These are phyloP conservation scores for Perithous albicinctus DNA, from an alignment of 2,888 invertebrate species.

Conservation along the genomic window DNA sequence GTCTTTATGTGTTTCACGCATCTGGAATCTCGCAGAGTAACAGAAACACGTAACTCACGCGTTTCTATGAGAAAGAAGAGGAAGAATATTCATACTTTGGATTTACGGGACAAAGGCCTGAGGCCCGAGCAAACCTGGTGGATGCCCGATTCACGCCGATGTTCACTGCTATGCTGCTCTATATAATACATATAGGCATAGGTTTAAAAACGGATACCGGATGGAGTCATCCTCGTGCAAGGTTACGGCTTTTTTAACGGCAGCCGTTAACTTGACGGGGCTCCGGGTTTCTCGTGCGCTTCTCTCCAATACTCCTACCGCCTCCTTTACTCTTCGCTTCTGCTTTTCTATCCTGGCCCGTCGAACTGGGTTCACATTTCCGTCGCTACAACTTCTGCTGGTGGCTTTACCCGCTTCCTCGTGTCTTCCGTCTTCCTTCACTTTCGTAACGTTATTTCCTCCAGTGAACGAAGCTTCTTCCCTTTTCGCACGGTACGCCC, in stretches of 20 bases:
- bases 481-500: not conserved
- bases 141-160: not conserved
- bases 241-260: slow-evolving; percentile 66
- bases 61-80: not conserved
- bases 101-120: not conserved
- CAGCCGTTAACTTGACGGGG: slow-evolving; percentile 64
- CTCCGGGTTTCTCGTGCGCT: slow-evolving; percentile 21
- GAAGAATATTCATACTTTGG: not conserved
- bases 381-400: slow-evolving; percentile 18
- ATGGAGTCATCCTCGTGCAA: slow-evolving; percentile 52
- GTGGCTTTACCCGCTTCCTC: not conserved
- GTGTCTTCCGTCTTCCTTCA: slow-evolving; percentile 14
- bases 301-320: not conserved
- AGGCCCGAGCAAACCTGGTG: not conserved
- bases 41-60: not conserved
- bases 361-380: slow-evolving; percentile 31
- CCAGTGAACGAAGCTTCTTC: slow-evolving; percentile 18
- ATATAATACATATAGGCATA: not conserved
- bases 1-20: not conserved
- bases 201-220: slow-evolving; percentile 39
- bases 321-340: slow-evolving; percentile 16
- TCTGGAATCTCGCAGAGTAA: not conserved
- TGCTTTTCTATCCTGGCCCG: slow-evolving; percentile 21
- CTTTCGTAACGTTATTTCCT: slow-evolving; percentile 59
- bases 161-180: not conserved